Evolutionary conservation across 2,797 vertebrate genomes (phyloP), one percentile per base, ranked within the genome.

Genomic region (Sandelia bainsii): DNA sequence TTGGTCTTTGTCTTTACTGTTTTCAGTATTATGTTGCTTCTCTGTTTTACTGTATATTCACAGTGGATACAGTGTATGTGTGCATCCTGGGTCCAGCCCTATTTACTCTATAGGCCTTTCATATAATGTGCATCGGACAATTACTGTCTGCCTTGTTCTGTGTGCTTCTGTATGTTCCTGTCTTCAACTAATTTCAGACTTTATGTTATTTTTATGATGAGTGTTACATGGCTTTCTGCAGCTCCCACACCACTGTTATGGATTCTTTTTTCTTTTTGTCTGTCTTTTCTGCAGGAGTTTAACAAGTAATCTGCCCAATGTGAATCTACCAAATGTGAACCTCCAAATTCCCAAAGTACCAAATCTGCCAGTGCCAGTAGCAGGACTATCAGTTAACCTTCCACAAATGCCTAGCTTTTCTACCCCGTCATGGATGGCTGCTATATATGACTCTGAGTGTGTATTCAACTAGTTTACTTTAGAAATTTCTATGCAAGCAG

Each of bases 291-390:
- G 95, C 98, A 99, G 98, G 98, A 99, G 98, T 98, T 99, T 99
- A 99, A 99, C 98, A 97, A 99, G 98, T 99, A 99, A 99, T 97
- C 98, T 99, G 95, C 98, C 98, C 97, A 99, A 99, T 99, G 98
- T 99, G 97, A 99, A 99, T 95, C 98, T 99, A 96, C 98, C 98
- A 96, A 99, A 99, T 98, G 98, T 99, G 95, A 99, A 99, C 95
- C 98, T 99, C 94, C 94, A 95, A 95, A 95, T 95, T 95, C 98
- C 98, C 95, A 99, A 99, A 99, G 98, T 99, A 97, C 98, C 98
- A 97, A 99, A 98, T 95, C 97, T 99, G 93, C 98, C 94, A 87
- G 94, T 95, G 90, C 95, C 95, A 95, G 95, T 95, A 93, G 94
- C 95, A 93, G 95, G 95, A 95, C 94, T 95, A 91, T 94, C 98